Evolutionary conservation across 1,140 invertebrate species (phyloP).

Genomic region (Drosophila pandora): DNA sequence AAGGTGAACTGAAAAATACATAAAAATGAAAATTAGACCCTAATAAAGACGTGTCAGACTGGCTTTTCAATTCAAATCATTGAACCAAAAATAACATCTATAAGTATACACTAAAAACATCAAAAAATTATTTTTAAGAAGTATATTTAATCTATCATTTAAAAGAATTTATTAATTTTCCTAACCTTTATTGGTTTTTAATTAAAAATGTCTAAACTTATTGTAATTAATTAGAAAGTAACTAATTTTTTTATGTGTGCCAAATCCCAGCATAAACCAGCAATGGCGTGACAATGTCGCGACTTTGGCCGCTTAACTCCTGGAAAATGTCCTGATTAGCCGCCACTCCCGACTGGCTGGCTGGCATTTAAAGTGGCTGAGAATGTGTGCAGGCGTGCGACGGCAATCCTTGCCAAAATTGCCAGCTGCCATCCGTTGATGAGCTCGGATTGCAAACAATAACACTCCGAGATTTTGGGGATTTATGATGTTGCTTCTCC

Average conservation of each 20-base stretch:
- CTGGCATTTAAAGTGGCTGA: constrained; percentile 51
- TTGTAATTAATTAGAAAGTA: neutral
- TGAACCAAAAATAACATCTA: neutral
- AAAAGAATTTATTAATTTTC: too few species aligned
- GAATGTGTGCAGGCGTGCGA: constrained; percentile 26
- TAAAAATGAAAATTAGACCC: constrained; percentile 27
- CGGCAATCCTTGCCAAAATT: constrained; percentile 18
- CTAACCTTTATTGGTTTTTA: too few species aligned
- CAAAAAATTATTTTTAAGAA: neutral
- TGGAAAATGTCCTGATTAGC: constrained; percentile 70
- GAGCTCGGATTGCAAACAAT: constrained; percentile 78
- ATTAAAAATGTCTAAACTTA: too few species aligned
- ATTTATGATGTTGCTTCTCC: constrained; percentile 68
- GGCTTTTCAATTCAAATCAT: constrained; percentile 18
- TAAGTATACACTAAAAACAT: constrained; percentile 4
- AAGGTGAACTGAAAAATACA: constrained; percentile 13
- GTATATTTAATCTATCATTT: too few species aligned
- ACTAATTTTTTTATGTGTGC: neutral
- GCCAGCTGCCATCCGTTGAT: constrained; percentile 49
- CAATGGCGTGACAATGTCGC: constrained; percentile 47
- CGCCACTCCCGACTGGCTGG: constrained; percentile 19
- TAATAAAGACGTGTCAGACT: constrained; percentile 48
- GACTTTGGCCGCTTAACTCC: constrained; percentile 64
- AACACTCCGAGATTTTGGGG: constrained; percentile 74
- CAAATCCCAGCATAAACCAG: constrained; percentile 48